phyloP scores from a whole-genome alignment of 2,797 vertebrate genomes.

The Aulostomus chinensis region DNA sequence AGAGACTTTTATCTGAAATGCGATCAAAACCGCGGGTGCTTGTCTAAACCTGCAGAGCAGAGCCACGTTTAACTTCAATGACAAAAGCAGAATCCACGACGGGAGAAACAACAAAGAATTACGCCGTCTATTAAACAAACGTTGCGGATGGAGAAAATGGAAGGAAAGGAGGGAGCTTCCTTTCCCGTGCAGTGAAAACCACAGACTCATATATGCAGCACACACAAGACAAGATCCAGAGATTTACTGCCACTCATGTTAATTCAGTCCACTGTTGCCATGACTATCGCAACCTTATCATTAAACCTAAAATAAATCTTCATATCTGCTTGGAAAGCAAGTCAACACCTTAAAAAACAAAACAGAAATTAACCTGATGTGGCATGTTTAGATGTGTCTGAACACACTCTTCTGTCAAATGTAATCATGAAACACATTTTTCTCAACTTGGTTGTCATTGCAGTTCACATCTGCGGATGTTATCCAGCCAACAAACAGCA shows the following conservation, averaged over 20 bases:
- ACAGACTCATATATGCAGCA: background rate
- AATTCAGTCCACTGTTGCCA: background rate
- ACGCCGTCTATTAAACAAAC: slow-evolving; percentile 23
- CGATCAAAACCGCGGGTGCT: slow-evolving; percentile 57
- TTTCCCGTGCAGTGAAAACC: slow-evolving; percentile 1
- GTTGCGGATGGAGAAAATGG: background rate
- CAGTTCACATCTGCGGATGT: too few species aligned
- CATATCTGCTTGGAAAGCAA: too few species aligned
- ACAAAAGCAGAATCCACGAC: slow-evolving; percentile 22
- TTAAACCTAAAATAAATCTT: too few species aligned
- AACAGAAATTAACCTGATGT: too few species aligned
- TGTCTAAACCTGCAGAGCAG: slow-evolving; percentile 49
- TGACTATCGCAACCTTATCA: too few species aligned
- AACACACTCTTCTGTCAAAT: too few species aligned
- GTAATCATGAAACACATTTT: too few species aligned
- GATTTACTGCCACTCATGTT: background rate
- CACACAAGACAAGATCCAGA: background rate
- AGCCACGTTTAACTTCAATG: slow-evolving; percentile 43
- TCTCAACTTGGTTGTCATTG: too few species aligned
- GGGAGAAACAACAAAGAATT: slow-evolving; percentile 19
- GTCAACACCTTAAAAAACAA: too few species aligned
- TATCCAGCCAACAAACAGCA: too few species aligned
- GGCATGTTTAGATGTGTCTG: too few species aligned
- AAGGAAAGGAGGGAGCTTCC: slow-evolving; percentile 1
- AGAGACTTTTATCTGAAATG: slow-evolving; percentile 46